Conservation (phyloP, 1,140 invertebrate genomes). For the Hylyphantes graminicola region DNA sequence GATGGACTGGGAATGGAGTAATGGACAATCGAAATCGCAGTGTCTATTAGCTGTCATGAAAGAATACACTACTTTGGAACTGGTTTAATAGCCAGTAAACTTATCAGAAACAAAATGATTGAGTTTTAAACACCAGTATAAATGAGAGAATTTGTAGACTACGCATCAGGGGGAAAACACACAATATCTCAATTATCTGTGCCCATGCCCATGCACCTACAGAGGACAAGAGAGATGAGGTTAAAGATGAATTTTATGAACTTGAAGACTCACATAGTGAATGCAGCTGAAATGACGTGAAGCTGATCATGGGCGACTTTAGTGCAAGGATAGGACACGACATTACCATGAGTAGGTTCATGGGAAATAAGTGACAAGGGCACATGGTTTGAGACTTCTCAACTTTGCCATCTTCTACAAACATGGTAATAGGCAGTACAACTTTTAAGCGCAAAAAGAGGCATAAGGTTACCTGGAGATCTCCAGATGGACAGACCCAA, state of each 20-base stretch:
- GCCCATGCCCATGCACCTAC: no score
- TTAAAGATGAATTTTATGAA: constrained; percentile 47
- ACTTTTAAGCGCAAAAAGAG: constrained; percentile 13
- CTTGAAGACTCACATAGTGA: constrained; percentile 21
- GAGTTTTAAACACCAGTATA: constrained; percentile 16
- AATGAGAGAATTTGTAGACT: constrained; percentile 34
- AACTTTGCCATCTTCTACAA: neutral
- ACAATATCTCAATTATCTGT: no score
- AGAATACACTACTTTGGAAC: no score
- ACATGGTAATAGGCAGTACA: constrained; percentile 13
- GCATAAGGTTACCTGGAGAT: constrained; percentile 7
- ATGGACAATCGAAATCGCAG: constrained; percentile 32
- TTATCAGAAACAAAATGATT: constrained; percentile 26
- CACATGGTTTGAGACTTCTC: no score
- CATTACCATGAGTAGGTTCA: no score
- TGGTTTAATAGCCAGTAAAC: constrained; percentile 29
- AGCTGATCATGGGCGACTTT: constrained; percentile 33
- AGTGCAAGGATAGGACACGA: no score
- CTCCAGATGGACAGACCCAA: no score
- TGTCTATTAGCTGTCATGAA: constrained; percentile 27
- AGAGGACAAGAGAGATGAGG: no score
- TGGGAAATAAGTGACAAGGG: constrained; percentile 3
- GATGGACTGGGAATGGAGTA: constrained; percentile 26
- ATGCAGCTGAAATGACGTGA: constrained; percentile 24
- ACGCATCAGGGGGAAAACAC: no score